Conservation (phyloP, 1,140 invertebrate genomes). For the Sitobion miscanthi region DNA sequence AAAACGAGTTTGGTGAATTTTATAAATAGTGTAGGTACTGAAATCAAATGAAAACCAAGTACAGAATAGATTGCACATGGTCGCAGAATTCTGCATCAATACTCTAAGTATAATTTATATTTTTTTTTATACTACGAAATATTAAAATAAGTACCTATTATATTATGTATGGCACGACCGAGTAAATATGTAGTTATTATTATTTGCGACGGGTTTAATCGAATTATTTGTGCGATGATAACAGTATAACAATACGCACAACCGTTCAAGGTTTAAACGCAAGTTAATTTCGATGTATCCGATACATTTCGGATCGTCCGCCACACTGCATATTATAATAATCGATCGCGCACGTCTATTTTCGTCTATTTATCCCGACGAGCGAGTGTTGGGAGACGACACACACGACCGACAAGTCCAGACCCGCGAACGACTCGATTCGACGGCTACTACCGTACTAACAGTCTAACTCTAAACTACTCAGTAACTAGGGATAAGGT, state of each 20-base stretch:
- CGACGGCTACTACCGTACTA: background rate
- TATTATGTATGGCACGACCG: background rate
- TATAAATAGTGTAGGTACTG: background rate
- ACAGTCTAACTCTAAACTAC: no score
- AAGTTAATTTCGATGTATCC: background rate
- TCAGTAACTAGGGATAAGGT: no score
- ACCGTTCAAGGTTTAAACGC: background rate
- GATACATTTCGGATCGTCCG: background rate
- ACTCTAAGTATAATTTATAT: background rate
- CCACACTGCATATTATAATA: background rate
- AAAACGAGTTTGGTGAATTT: background rate
- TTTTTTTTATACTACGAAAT: background rate
- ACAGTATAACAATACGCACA: background rate
- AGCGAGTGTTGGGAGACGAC: background rate
- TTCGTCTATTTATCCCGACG: background rate
- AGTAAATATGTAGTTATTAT: background rate
- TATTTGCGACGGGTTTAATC: background rate
- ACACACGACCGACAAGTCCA: background rate
- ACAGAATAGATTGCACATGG: background rate
- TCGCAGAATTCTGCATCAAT: background rate
- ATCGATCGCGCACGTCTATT: background rate
- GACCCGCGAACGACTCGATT: accelerated
- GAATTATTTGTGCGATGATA: background rate
- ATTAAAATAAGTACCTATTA: background rate
- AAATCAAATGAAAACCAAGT: background rate